Evolutionary conservation across 2,113 vertebrate genomes (phyloP).

Genomic region (Brachypodius melanocephalos): DNA sequence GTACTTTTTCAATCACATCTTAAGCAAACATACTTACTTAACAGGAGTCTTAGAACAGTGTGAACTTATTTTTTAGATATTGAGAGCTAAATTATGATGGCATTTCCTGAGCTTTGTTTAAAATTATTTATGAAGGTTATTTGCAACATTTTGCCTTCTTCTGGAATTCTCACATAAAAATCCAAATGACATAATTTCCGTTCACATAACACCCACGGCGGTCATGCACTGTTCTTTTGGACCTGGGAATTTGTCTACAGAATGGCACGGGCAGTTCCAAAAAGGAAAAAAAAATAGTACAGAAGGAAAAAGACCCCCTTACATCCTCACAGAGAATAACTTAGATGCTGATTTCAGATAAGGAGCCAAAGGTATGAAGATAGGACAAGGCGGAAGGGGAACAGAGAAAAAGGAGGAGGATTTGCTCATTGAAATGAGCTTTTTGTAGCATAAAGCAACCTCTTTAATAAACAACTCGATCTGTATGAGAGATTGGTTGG

Average conservation of each 20-base stretch:
- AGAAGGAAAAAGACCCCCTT: not conserved
- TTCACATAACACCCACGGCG: not conserved
- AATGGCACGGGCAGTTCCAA: not conserved
- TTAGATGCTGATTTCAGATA: not conserved
- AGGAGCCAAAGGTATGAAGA: not conserved
- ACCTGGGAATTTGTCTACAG: not conserved
- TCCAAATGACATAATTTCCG: not conserved
- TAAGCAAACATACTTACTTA: constrained; percentile 17
- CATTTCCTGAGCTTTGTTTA: constrained; percentile 41
- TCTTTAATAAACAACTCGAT: not conserved
- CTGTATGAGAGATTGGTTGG: not conserved
- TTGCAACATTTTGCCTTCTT: constrained; percentile 1
- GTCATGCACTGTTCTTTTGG: not conserved
- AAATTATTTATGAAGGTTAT: constrained; percentile 12
- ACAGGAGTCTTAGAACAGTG: not conserved
- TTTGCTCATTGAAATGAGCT: not conserved
- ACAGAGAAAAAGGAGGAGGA: not conserved
- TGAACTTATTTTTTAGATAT: not conserved
- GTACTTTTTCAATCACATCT: constrained; percentile 7
- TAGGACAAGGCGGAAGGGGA: not conserved
- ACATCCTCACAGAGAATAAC: not conserved
- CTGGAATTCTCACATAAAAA: constrained; percentile 1
- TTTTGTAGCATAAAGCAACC: not conserved
- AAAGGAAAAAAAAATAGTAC: not conserved
- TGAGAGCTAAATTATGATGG: not conserved